Evolutionary conservation across 2,888 invertebrate genomes (phyloP).

Genomic region (Ephialtes manifestator): DNA sequence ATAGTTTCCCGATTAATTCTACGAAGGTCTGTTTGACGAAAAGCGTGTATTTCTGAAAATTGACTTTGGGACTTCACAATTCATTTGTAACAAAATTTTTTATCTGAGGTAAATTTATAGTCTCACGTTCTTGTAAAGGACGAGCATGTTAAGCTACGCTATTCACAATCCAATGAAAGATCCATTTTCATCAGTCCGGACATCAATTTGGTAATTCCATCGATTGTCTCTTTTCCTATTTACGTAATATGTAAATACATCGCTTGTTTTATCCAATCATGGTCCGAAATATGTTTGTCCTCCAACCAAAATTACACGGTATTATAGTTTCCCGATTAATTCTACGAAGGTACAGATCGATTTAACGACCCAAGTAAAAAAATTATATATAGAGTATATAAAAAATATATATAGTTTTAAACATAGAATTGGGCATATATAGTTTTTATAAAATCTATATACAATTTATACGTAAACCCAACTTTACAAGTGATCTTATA

Average conservation of each 20-base stretch:
- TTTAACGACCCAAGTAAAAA: too few species aligned
- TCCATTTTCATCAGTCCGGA: conserved; percentile 29
- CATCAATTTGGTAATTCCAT: conserved; percentile 47
- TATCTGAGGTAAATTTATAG: conserved; percentile 61
- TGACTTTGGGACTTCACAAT: too few species aligned
- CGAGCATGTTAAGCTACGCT: conserved; percentile 37
- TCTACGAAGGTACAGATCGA: too few species aligned
- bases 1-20: background rate
- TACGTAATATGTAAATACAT: background rate
- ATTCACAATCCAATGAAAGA: conserved; percentile 57
- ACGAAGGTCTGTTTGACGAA: too few species aligned
- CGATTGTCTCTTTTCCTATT: conserved; percentile 10
- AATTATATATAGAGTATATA: too few species aligned
- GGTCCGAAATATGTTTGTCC: background rate
- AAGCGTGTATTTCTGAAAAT: too few species aligned
- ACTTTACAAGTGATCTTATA: too few species aligned
- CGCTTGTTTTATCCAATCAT: background rate
- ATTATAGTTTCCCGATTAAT: background rate
- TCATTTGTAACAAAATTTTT: too few species aligned
- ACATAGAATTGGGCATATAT: too few species aligned
- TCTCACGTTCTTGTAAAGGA: conserved; percentile 25
- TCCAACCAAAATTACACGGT: background rate
- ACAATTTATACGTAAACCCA: too few species aligned
- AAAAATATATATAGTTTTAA: too few species aligned
- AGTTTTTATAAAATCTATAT: too few species aligned